Evolutionary conservation across 1,140 invertebrate genomes (phyloP).

Genomic region (Drosophila seguyi): DNA sequence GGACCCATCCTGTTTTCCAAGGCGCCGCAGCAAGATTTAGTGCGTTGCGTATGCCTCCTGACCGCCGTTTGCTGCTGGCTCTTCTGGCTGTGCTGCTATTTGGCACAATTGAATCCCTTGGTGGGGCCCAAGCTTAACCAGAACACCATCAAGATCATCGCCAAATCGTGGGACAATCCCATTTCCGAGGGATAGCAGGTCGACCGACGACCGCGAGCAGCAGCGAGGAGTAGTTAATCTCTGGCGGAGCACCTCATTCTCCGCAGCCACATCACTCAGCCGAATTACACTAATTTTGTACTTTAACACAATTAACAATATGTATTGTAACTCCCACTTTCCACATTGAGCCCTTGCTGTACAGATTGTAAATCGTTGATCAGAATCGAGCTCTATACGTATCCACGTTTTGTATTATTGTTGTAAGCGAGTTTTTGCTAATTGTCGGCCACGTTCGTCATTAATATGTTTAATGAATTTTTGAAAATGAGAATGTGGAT

Average conservation of each 20-base stretch:
- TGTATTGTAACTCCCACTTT: slow-evolving; percentile 9
- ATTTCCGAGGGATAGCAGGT: slow-evolving; percentile 82
- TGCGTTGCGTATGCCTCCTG: slow-evolving; percentile 93
- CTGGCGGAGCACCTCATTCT: background rate
- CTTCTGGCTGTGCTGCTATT: slow-evolving; percentile 97
- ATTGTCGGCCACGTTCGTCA: background rate
- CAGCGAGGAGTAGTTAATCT: slow-evolving; percentile 22
- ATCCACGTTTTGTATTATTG: slow-evolving; percentile 1
- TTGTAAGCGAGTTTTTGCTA: background rate
- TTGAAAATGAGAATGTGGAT: background rate
- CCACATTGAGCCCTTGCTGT: background rate
- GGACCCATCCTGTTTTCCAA: slow-evolving; percentile 94
- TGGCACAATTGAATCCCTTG: slow-evolving; percentile 97
- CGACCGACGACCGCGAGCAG: slow-evolving; percentile 73
- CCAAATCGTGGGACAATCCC: slow-evolving; percentile 90
- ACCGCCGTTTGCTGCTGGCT: slow-evolving; percentile 96
- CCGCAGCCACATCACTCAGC: slow-evolving; percentile 27
- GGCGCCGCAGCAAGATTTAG: slow-evolving; percentile 92
- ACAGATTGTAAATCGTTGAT: background rate
- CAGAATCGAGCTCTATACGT: background rate
- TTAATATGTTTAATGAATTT: background rate
- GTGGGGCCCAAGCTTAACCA: slow-evolving; percentile 93
- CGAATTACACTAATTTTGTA: slow-evolving; percentile 6
- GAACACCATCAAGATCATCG: slow-evolving; percentile 90
- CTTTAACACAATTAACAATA: slow-evolving; percentile 16